Evolutionary conservation across 2,888 invertebrate species (phyloP), one percentile per base, ranked within the genome.

Genomic region (Xanthorhoe designata): DNA sequence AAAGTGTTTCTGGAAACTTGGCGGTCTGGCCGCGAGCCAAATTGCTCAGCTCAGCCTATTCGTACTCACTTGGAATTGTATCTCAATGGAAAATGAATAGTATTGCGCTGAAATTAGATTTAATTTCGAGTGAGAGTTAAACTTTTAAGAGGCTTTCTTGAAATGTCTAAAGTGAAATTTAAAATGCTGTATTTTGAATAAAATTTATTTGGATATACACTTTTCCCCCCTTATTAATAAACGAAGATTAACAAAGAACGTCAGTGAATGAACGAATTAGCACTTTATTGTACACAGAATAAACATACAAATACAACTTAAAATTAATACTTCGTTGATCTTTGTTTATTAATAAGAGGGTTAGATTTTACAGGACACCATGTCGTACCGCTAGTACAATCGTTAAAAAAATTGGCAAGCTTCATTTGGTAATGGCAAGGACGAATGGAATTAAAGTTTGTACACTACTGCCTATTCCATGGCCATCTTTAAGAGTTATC

Each of bases 1-100:
- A 10, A 17, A 56, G 49, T 49, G 57, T 29, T 57, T 32, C 32
- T 32, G n/a, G 35, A 32, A 49, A 57, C 49, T 57, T 49, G 24
- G 45, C 29, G 49, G 49, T 49, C 8, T 1, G 29, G 49, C 49
- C 32, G n/a, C 32, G 18, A 29, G 10, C 57, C 32, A 56, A 56
- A 24, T 56, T 56, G 15, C 45, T 45, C n/a, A 45, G 5, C 42
- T 13, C 19, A 38, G 2, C 38, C n/a, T n/a, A 10, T 9, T 9
- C 50, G 0, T 1, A 51, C 8, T 50, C 51, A 51, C 59, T 38
- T 1, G 17, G 38, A 50, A 38, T 5, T 19, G n/a, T n/a, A 10
- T 19, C 18, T 32, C 18, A 18, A 13, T 29, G 32, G 17, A 49
- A 32, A 57, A 13, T 57, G 17, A 49, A 47, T 32, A 19, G 4